These are phyloP conservation scores for Drosophila lacteicornis DNA, from an alignment of 1,140 invertebrate genomes.

Conservation along the genomic window DNA sequence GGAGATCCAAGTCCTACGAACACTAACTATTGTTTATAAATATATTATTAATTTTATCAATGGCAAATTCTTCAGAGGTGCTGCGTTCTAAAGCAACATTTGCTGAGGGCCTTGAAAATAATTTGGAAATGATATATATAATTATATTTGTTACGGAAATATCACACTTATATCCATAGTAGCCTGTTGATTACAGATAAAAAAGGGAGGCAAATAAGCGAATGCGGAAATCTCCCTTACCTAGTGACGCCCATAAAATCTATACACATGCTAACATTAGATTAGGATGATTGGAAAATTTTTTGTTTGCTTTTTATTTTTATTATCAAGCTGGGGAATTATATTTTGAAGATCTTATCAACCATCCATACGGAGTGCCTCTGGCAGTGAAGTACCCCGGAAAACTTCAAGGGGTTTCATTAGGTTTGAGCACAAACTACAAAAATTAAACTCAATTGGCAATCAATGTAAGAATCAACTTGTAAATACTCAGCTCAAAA, in stretches of 20 bases:
- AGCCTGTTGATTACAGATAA: not conserved
- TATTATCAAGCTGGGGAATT: not conserved
- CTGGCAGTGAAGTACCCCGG: not conserved
- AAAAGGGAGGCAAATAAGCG: not conserved
- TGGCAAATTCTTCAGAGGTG: too few relatives aligned
- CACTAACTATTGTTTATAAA: too few relatives aligned
- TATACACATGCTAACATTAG: constrained; percentile 5
- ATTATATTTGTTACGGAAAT: not conserved
- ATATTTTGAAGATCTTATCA: not conserved
- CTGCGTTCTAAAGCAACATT: not conserved
- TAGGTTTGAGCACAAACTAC: not conserved
- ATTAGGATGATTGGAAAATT: constrained; percentile 1
- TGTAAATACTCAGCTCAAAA: too few relatives aligned
- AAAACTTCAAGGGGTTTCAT: not conserved
- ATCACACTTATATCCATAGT: not conserved
- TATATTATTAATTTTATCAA: too few relatives aligned
- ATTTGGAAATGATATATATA: too few relatives aligned
- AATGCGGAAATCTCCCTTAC: not conserved
- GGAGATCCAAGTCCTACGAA: not conserved
- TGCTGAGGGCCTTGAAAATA: too few relatives aligned
- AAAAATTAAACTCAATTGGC: not conserved
- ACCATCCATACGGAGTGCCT: not conserved
- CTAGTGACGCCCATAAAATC: not conserved
- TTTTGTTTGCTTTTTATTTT: not conserved
- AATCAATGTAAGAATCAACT: not conserved